phyloP scores from a whole-genome alignment of 2,888 invertebrate species.

The Eumacrocentrus americanus region DNA sequence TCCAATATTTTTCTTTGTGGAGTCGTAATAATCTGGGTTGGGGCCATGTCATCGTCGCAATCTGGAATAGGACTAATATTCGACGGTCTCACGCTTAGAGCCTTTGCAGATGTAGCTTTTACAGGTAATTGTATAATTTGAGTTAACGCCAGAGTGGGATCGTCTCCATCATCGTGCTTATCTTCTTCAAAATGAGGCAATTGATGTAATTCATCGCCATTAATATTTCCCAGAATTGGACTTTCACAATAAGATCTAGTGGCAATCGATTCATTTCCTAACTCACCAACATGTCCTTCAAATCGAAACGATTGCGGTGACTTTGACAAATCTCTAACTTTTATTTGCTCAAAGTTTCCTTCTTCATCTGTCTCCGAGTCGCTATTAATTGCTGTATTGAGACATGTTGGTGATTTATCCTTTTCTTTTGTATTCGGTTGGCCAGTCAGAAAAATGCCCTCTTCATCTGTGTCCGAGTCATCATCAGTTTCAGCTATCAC shows the following conservation, averaged over 20 bases:
- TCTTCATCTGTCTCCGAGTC: conserved; percentile 34
- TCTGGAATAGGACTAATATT: background rate
- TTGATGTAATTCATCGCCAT: background rate
- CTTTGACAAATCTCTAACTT: background rate
- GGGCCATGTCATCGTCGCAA: background rate
- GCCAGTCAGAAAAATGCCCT: background rate
- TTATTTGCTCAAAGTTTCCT: conserved; percentile 20
- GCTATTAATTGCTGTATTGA: background rate
- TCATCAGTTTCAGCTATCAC: conserved; percentile 33
- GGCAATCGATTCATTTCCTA: background rate
- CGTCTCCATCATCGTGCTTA: conserved; percentile 19
- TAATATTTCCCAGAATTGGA: conserved; percentile 27
- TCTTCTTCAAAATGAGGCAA: conserved; percentile 9
- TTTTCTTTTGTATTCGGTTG: background rate
- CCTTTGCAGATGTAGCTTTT: background rate
- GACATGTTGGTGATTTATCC: background rate
- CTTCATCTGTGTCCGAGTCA: conserved; percentile 30
- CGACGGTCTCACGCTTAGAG: background rate
- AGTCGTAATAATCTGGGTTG: background rate
- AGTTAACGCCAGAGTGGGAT: conserved; percentile 16
- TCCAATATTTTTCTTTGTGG: background rate
- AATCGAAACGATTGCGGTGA: background rate
- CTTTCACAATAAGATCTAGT: conserved; percentile 27
- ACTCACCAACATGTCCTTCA: background rate
- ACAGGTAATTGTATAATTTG: conserved; percentile 5